A percentile compares a stretch with the other conserved stretches of the same genome.
Evolutionary conservation across 2,888 invertebrate species (phyloP).

Genomic region (Enchytraeus crypticus): DNA sequence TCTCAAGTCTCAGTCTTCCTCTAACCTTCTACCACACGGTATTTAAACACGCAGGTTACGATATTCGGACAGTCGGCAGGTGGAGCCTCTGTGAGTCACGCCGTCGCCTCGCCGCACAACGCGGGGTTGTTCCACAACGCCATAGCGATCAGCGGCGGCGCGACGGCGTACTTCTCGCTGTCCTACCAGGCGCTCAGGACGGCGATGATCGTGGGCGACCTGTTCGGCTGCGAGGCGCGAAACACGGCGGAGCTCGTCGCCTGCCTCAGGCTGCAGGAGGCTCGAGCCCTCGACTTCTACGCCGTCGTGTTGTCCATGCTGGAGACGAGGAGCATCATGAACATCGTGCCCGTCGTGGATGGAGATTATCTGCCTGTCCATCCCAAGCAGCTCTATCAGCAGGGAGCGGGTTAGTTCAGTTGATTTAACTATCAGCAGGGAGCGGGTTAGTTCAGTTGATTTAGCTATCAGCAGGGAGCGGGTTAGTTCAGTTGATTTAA

Average conservation of each 20-base stretch:
- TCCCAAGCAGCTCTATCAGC: conserved; percentile 5
- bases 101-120: conserved; percentile 14
- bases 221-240: conserved; percentile 9
- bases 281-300: conserved; percentile 16
- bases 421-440: conserved; percentile 5
- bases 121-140: conserved; percentile 15
- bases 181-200: conserved; percentile 5
- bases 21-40: no score
- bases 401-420: conserved; percentile 8
- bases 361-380: conserved; percentile 16
- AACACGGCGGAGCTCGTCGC: conserved; percentile 13
- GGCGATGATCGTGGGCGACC: conserved; percentile 9
- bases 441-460: background rate
- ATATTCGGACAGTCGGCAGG: conserved; percentile 24
- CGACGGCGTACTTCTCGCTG: conserved; percentile 9
- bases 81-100: conserved; percentile 18
- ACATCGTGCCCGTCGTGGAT: conserved; percentile 19
- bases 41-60: no score
- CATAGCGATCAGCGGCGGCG: conserved; percentile 15
- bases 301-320: conserved; percentile 3
- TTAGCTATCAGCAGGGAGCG: conserved; percentile 7
- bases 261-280: conserved; percentile 16
- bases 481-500: background rate
- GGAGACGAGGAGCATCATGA: conserved; percentile 7
- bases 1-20: no score